Evolutionary conservation across 2,888 invertebrate species (phyloP), one percentile per base, ranked within the genome.

Genomic region (Cremastobaeus sp.): DNA sequence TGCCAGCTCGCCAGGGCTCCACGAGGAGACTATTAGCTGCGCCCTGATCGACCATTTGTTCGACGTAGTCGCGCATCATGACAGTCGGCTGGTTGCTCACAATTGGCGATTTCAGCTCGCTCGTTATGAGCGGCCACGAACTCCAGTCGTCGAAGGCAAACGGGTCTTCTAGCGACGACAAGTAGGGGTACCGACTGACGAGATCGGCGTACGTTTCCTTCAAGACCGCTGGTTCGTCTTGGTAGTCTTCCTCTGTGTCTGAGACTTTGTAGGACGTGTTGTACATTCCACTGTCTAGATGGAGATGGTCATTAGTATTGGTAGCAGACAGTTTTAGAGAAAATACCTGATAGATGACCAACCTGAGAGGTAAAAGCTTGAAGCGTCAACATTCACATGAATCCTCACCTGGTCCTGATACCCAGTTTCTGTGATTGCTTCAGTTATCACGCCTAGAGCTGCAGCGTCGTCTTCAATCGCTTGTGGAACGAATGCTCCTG

Each of bases 131-230:
- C 0, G 81, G 64, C 86, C 87, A 87, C n/a, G 81, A 77, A 0
- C 86, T 83, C 83, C 83, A 84, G 21, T 87, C 86, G 5, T 86
- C 84, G 30, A 77, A 77, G 55, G 83, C 82, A 54, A 86, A 85
- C 0, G 87, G 87, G 76, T 87, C 86, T 55, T 85, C 84, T 54
- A 87, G 78, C 2, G 85, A 85, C 1, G 84, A 76, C n/a, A 87
- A 52, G 0, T 55, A 59, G 0, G 86, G 84, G 30, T 77, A 85
- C 39, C 82, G 82, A 0, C 60, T 39, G 0, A 85, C 6, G 2
- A 84, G 78, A 15, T 83, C 83, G 0, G 78, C 43, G 45, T 86
- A 86, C 12, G 79, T 79, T 8, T 85, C 82, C 3, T 65, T 75
- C 8, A 87, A 39, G 0, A 79, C 82, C 8, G 84, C 83, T 0